phyloP scores from a whole-genome alignment of 1,140 invertebrate species.

The Mycetomoellerius zeteki region DNA sequence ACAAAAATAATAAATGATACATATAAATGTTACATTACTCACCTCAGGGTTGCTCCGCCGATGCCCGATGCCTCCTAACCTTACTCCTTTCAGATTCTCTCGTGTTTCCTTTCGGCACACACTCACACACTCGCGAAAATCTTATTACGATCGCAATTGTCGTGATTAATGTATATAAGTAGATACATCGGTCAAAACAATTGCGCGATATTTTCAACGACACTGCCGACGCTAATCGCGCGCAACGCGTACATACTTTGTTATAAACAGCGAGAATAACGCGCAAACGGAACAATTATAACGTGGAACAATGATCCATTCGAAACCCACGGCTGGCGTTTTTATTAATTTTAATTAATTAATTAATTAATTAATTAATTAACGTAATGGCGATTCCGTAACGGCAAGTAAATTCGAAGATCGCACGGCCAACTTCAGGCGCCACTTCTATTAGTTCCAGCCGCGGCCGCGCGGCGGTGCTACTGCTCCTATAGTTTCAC shows the following conservation, averaged over 20 bases:
- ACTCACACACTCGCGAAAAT: neutral
- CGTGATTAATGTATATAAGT: no score
- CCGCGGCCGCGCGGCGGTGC: neutral
- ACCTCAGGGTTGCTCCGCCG: neutral
- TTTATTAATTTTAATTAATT: no score
- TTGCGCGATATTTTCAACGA: neutral
- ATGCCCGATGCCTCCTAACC: neutral
- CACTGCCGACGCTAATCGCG: neutral
- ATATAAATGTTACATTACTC: neutral
- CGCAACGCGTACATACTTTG: neutral
- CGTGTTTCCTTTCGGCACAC: neutral
- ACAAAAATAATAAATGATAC: neutral
- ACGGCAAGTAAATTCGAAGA: neutral
- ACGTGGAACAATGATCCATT: neutral
- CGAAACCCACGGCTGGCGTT: no score
- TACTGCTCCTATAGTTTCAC: neutral
- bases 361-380: no score
- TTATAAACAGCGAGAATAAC: neutral
- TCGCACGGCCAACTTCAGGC: neutral
- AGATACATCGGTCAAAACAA: neutral
- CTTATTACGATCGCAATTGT: neutral
- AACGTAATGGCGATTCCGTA: neutral
- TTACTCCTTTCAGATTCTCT: neutral
- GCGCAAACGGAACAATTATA: no score
- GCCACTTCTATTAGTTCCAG: no score